Evolutionary conservation across 2,888 invertebrate genomes (phyloP).

Genomic region (Abrostola triplasia): DNA sequence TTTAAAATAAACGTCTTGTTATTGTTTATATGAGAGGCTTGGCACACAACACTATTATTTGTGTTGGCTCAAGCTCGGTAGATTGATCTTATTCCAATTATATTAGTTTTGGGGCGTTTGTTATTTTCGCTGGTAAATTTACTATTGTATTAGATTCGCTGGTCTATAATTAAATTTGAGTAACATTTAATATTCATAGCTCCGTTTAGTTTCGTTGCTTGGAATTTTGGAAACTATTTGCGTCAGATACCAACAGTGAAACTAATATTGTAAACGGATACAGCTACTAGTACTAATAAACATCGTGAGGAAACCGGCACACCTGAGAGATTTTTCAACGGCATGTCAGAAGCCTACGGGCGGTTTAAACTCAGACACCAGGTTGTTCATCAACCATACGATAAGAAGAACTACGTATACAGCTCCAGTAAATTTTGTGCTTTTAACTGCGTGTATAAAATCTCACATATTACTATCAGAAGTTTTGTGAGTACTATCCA

Average conservation of each 20-base stretch:
- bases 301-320: too few relatives aligned
- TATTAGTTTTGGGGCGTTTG: constrained; percentile 26
- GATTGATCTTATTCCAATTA: constrained; percentile 51
- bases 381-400: too few relatives aligned
- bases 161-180: constrained; percentile 22
- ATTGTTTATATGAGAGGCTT: constrained; percentile 47
- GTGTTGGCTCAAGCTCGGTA: constrained; percentile 43
- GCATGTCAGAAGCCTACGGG: too few relatives aligned
- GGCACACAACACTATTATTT: constrained; percentile 49
- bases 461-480: too few relatives aligned
- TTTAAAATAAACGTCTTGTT: constrained; percentile 48
- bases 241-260: not conserved
- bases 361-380: too few relatives aligned
- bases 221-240: constrained; percentile 1
- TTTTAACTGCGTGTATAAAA: too few relatives aligned
- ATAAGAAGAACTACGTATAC: too few relatives aligned
- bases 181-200: constrained; percentile 1
- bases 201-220: not conserved
- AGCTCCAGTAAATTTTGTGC: too few relatives aligned
- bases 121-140: constrained; percentile 26
- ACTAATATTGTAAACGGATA: too few relatives aligned
- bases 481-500: too few relatives aligned
- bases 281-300: too few relatives aligned
- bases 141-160: constrained; percentile 12
- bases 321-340: too few relatives aligned